These are phyloP conservation scores for Euura lappo DNA, from an alignment of 1,140 invertebrate species.

Conservation along the genomic window DNA sequence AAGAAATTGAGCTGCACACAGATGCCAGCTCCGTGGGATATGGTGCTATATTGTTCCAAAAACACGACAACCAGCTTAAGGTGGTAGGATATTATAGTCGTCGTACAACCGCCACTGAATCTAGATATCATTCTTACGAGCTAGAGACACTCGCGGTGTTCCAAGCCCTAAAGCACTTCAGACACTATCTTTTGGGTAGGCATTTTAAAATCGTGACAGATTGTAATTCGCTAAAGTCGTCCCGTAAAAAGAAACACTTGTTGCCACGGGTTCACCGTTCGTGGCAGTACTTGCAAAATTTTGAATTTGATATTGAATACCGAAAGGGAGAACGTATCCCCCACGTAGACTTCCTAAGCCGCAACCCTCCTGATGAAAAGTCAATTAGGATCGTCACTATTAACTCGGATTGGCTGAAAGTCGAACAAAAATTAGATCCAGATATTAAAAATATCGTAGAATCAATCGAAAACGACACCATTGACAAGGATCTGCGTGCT, in stretches of 20 bases:
- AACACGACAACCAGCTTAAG: conserved; percentile 11
- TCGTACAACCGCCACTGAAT: neutral
- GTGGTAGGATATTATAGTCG: neutral
- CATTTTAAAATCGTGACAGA: neutral
- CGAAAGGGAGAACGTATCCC: neutral
- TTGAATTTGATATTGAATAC: neutral
- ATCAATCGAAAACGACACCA: neutral
- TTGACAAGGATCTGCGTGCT: neutral
- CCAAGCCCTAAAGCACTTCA: too few species aligned
- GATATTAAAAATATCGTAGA: neutral
- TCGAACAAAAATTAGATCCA: neutral
- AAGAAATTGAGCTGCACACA: conserved; percentile 31
- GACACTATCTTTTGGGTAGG: too few species aligned
- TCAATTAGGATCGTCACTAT: neutral
- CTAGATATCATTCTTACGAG: neutral
- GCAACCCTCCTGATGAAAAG: neutral
- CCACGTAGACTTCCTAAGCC: neutral
- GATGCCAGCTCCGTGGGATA: conserved; percentile 44
- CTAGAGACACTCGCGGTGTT: neutral
- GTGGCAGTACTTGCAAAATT: neutral
- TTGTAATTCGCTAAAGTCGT: neutral
- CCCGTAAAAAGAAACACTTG: neutral
- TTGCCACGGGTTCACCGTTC: neutral
- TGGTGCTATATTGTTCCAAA: conserved; percentile 51
- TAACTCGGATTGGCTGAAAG: neutral